Evolutionary conservation across 1,140 invertebrate genomes (phyloP), one percentile per base, ranked within the genome.

Genomic region (Homarus americanus): DNA sequence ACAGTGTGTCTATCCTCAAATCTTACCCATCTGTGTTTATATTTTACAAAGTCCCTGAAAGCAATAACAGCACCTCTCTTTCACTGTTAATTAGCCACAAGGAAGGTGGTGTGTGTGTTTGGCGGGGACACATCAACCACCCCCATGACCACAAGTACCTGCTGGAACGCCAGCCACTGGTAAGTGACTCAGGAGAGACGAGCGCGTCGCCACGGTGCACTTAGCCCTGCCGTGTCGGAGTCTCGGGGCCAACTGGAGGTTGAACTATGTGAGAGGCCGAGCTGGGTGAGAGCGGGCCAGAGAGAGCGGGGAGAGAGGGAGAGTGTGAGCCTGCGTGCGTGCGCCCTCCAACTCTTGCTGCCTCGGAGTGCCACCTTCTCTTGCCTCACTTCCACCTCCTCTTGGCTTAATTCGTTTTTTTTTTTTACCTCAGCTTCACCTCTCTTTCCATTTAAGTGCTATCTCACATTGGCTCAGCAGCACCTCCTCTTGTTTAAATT

Each of bases 231-330:
- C 79, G 79, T 82, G 49, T 36, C 79, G 79, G 49, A 63, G 49
- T 82, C 41, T 82, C 79, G 79, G 79, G 79, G 79, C 79, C 79
- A 82, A 82, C 79, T 82, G 79, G 79, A 82, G 79, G 79, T 82
- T 82, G 79, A 82, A 82, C 79, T 82, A 63, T 82, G 79, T 82
- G 79, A 82, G 79, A 82, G 79, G 49, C 79, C 53, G 79, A 82
- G 63, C 79, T 82, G 79, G 79, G 79, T 82, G 79, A 82, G 79
- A 82, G 79, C 79, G 79, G 79, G 41, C 53, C 53, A 32, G 79
- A 53, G 28, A 63, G 40, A 80, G 78, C 36, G 78, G 49, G 78
- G 78, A 49, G 44, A 82, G 79, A 34, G 28, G 24, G 79, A 63
- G 79, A 36, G 79, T 63, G 79, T 38, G 49, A 63, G 79, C 79